Conservation (phyloP, 2,888 invertebrate genomes). For the Calephelis perditalis region DNA sequence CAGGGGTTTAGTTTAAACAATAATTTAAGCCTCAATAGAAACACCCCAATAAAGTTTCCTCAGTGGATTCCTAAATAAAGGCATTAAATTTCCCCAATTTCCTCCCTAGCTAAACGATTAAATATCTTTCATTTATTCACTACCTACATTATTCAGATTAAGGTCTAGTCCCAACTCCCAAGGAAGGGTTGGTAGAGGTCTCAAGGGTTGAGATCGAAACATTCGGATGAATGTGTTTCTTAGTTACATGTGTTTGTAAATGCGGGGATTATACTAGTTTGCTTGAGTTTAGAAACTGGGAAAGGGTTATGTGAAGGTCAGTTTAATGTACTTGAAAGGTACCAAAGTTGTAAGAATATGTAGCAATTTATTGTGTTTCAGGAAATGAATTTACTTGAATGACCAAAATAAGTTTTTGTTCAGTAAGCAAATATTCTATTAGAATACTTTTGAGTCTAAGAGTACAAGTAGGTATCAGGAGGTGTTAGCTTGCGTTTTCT, state of each 20-base stretch:
- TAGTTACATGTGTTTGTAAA: slow-evolving; percentile 15
- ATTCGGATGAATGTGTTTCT: slow-evolving; percentile 30
- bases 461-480: too few relatives aligned
- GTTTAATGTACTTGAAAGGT: not conserved
- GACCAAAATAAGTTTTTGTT: too few relatives aligned
- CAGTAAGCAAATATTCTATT: too few relatives aligned
- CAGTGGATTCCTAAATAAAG: not conserved
- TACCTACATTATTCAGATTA: slow-evolving; percentile 21
- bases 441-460: too few relatives aligned
- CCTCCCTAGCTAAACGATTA: slow-evolving; percentile 1
- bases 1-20: too few relatives aligned
- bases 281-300: not conserved
- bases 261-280: not conserved
- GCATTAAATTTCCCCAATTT: slow-evolving; percentile 5
- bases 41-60: slow-evolving; percentile 7
- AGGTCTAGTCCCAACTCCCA: slow-evolving; percentile 11
- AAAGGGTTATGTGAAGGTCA: not conserved
- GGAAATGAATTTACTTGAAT: too few relatives aligned
- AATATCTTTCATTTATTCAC: slow-evolving; percentile 9
- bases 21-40: not conserved
- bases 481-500: too few relatives aligned
- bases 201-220: slow-evolving; percentile 31
- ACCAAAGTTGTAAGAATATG: not conserved
- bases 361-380: too few relatives aligned
- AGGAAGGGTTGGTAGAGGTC: slow-evolving; percentile 26